A percentile compares a stretch with the other conserved stretches of the same genome.
phyloP scores from a whole-genome alignment of 2,113 vertebrate species.

The Bombycilla garrulus region DNA sequence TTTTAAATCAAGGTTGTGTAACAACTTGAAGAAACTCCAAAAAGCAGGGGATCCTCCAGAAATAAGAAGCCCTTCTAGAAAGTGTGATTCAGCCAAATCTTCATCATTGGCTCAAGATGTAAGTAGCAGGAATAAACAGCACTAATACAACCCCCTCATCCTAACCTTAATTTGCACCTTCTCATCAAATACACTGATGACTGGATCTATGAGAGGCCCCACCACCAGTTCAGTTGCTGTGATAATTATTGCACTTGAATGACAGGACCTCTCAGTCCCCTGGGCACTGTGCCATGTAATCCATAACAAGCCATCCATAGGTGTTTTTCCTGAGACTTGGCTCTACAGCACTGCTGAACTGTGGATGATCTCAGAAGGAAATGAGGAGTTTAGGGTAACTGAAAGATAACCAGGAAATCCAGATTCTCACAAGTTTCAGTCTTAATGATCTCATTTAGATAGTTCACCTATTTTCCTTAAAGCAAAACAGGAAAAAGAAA shows the following conservation, averaged over 20 bases:
- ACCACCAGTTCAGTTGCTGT: not conserved
- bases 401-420: not conserved
- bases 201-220: not conserved
- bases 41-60: not conserved
- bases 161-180: not conserved
- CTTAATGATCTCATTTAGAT: not conserved
- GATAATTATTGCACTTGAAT: not conserved
- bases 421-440: not conserved
- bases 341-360: not conserved
- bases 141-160: not conserved
- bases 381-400: not conserved
- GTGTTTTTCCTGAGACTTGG: not conserved
- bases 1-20: conserved; percentile 54
- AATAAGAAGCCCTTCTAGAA: conserved; percentile 9
- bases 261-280: not conserved
- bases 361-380: not conserved
- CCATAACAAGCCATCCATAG: not conserved
- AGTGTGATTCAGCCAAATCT: conserved; percentile 22
- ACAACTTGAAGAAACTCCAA: conserved; percentile 16
- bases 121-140: not conserved
- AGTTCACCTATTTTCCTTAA: not conserved
- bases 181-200: not conserved
- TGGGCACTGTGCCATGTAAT: fast-evolving
- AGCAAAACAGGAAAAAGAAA: not conserved
- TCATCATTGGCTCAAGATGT: not conserved